Conservation (phyloP, 2,888 invertebrate species). For the Phengaris alcon region DNA sequence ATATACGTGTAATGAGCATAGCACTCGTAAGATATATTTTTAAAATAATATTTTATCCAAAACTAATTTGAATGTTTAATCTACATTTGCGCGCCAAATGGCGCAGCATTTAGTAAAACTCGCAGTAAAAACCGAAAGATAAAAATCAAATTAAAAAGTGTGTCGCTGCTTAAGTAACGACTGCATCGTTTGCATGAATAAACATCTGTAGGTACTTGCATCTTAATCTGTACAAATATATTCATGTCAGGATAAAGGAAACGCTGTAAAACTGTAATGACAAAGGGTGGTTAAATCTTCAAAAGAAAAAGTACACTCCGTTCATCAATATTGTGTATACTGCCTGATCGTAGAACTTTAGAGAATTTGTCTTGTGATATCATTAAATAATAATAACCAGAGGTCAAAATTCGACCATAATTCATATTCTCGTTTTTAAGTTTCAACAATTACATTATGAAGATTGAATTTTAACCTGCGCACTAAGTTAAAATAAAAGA, state of each 20-base stretch:
- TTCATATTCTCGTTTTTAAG: no score
- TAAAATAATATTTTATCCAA: background rate
- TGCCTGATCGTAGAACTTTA: no score
- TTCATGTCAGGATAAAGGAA: constrained; percentile 16
- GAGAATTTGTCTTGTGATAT: no score
- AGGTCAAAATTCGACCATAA: no score
- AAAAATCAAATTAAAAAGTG: constrained; percentile 24
- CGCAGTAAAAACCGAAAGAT: constrained; percentile 19
- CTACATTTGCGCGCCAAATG: constrained; percentile 17
- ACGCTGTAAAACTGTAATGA: background rate
- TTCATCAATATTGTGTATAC: background rate
- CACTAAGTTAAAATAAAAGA: no score
- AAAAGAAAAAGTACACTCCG: background rate
- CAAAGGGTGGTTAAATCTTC: background rate
- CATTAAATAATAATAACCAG: no score
- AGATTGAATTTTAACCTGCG: no score
- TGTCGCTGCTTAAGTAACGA: constrained; percentile 16
- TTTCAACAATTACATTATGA: no score
- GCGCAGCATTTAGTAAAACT: background rate
- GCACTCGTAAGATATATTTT: no score
- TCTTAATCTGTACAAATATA: constrained; percentile 17
- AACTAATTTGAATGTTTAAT: constrained; percentile 10
- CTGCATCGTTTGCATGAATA: constrained; percentile 1
- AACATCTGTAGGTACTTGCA: constrained; percentile 8
- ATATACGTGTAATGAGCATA: no score